phyloP scores from a whole-genome alignment of 1,140 invertebrate species.

The Oncopodura yosiiana region DNA sequence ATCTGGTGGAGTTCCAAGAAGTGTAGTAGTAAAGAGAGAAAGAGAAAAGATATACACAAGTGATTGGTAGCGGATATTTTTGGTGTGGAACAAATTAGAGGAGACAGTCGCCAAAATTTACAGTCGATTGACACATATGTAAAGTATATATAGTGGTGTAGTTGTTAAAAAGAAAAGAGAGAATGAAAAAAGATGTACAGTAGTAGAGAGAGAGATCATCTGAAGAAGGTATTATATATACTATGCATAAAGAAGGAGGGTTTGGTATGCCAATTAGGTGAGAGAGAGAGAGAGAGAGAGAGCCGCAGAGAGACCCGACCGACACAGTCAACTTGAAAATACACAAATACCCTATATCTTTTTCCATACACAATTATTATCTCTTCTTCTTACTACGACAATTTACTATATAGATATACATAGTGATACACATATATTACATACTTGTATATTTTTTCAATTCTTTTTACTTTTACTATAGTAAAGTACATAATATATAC shows the following conservation, averaged over 20 bases:
- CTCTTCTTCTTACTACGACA: neutral
- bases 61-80: slow-evolving; percentile 35
- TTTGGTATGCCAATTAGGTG: slow-evolving; percentile 36
- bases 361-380: slow-evolving; percentile 28
- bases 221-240: slow-evolving; percentile 3
- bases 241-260: slow-evolving; percentile 25
- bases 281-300: no score
- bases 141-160: slow-evolving; percentile 12
- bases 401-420: neutral
- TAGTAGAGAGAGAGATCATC: slow-evolving; percentile 14
- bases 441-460: neutral
- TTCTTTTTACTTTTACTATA: neutral
- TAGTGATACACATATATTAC: neutral
- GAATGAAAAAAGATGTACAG: neutral
- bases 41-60: slow-evolving; percentile 18
- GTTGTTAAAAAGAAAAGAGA: neutral
- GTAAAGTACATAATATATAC: neutral
- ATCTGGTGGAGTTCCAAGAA: slow-evolving; percentile 34
- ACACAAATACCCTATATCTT: neutral
- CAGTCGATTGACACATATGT: slow-evolving; percentile 36
- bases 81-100: slow-evolving; percentile 36
- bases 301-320: slow-evolving; percentile 18
- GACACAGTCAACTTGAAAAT: slow-evolving; percentile 27
- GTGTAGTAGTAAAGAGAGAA: slow-evolving; percentile 3
- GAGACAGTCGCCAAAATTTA: slow-evolving; percentile 37